A percentile compares a stretch with the other conserved stretches of the same genome.
Evolutionary conservation across 2,888 invertebrate species (phyloP).

Genomic region (Eubasilissa splendida): DNA sequence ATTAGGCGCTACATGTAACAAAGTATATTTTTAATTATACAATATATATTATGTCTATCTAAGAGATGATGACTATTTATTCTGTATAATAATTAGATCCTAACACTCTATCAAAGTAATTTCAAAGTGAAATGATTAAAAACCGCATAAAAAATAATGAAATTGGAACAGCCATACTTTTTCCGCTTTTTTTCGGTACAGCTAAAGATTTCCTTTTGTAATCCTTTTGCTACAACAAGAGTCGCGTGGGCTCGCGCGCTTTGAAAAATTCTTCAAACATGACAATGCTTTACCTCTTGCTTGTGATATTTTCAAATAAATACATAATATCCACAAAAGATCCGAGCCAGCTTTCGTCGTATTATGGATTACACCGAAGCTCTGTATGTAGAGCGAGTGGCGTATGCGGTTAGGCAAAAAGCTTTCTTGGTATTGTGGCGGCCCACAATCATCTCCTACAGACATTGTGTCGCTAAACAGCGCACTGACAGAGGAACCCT

Average conservation of each 20-base stretch:
- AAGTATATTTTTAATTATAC: too few relatives aligned
- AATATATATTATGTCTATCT: too few relatives aligned
- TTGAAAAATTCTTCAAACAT: slow-evolving; percentile 42
- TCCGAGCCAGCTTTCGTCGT: slow-evolving; percentile 48
- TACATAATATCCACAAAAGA: slow-evolving; percentile 57
- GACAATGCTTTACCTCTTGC: slow-evolving; percentile 39
- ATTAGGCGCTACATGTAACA: too few relatives aligned
- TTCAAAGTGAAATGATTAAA: too few relatives aligned
- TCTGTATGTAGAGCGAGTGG: slow-evolving; percentile 47
- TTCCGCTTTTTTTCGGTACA: neutral
- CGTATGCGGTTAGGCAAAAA: slow-evolving; percentile 54
- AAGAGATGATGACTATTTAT: too few relatives aligned
- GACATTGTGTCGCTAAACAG: slow-evolving; percentile 51
- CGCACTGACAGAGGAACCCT: slow-evolving; percentile 42
- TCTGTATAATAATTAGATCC: too few relatives aligned
- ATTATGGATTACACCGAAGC: slow-evolving; percentile 48
- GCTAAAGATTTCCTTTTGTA: slow-evolving; percentile 4
- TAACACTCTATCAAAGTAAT: too few relatives aligned
- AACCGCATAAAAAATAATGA: too few relatives aligned
- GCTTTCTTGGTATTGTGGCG: slow-evolving; percentile 52
- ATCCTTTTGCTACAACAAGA: neutral
- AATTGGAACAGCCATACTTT: neutral
- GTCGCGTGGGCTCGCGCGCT: slow-evolving; percentile 21
- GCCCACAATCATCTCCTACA: slow-evolving; percentile 52
- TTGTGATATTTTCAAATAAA: slow-evolving; percentile 55